These are phyloP conservation scores for Mormyrops attenuatus DNA, from an alignment of 2,797 vertebrate species.

Conservation along the genomic window DNA sequence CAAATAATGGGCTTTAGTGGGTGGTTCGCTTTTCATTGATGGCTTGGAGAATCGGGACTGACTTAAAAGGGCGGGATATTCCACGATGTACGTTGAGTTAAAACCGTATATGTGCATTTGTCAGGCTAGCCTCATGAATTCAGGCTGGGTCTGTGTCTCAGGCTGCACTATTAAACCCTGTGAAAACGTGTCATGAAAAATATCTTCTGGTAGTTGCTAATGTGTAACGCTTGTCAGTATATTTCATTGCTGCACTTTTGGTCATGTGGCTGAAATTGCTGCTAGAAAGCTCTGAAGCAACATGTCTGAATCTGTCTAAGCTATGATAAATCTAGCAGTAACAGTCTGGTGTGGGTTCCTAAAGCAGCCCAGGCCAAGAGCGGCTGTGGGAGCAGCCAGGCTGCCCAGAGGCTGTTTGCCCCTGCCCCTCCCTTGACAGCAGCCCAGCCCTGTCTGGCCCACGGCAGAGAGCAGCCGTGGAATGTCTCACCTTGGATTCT, in stretches of 20 bases:
- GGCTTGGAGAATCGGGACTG: not conserved
- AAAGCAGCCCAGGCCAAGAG: not conserved
- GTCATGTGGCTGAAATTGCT: not conserved
- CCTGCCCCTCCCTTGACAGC: not conserved
- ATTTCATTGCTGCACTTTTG: not conserved
- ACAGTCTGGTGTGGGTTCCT: not conserved
- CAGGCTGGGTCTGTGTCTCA: not conserved
- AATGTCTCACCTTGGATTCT: conserved; percentile 33
- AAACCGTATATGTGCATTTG: not conserved
- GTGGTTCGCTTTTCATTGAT: not conserved
- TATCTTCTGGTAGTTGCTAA: not conserved
- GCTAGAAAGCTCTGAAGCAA: not conserved
- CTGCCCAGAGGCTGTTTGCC: not conserved
- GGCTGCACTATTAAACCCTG: not conserved
- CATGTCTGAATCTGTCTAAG: not conserved
- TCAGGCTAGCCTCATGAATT: not conserved
- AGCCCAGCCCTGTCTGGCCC: conserved; percentile 32
- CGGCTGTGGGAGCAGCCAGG: not conserved
- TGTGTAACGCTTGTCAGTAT: not conserved
- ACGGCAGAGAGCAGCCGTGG: conserved; percentile 29
- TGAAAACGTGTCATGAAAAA: not conserved
- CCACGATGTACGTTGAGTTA: not conserved
- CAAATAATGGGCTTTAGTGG: not conserved
- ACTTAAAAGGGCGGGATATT: not conserved
- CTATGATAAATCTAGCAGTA: not conserved